These are phyloP conservation scores for Orthosia gracilis DNA, from an alignment of 2,888 invertebrate species.

Conservation along the genomic window DNA sequence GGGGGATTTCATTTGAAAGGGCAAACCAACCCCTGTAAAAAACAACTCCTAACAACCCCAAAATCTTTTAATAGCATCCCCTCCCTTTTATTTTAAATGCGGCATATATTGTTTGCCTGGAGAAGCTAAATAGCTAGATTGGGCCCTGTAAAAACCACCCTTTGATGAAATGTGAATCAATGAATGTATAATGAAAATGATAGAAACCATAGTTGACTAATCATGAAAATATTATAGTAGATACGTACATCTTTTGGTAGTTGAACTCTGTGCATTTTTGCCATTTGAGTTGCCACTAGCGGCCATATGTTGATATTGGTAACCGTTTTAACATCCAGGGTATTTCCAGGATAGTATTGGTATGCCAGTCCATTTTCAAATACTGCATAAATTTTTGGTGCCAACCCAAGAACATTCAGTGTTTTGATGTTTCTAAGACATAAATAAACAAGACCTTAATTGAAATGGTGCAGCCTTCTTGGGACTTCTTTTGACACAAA, in stretches of 20 bases:
- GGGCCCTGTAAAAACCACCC: no score
- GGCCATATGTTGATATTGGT: conserved; percentile 93
- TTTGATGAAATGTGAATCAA: neutral
- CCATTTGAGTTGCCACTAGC: conserved; percentile 96
- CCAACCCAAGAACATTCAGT: conserved; percentile 93
- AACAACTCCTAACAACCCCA: no score
- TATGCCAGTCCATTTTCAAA: conserved; percentile 99
- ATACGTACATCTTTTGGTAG: conserved; percentile 82
- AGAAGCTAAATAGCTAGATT: no score
- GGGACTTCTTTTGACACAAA: neutral
- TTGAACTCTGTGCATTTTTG: conserved; percentile 94
- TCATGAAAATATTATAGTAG: conserved; percentile 22
- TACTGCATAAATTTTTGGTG: conserved; percentile 96
- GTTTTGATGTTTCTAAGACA: conserved; percentile 84
- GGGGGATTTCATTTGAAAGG: no score
- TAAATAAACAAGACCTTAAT: conserved; percentile 9
- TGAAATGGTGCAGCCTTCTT: no score
- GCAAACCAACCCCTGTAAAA: no score
- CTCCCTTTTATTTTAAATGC: no score
- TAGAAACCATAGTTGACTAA: neutral
- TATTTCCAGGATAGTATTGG: conserved; percentile 96
- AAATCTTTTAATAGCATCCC: no score
- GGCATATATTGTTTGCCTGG: no score
- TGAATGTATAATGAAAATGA: conserved; percentile 5
- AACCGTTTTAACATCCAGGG: conserved; percentile 93